These are phyloP conservation scores for Drosophila mojavensis DNA, from an alignment of 1,140 invertebrate species.

Conservation along the genomic window DNA sequence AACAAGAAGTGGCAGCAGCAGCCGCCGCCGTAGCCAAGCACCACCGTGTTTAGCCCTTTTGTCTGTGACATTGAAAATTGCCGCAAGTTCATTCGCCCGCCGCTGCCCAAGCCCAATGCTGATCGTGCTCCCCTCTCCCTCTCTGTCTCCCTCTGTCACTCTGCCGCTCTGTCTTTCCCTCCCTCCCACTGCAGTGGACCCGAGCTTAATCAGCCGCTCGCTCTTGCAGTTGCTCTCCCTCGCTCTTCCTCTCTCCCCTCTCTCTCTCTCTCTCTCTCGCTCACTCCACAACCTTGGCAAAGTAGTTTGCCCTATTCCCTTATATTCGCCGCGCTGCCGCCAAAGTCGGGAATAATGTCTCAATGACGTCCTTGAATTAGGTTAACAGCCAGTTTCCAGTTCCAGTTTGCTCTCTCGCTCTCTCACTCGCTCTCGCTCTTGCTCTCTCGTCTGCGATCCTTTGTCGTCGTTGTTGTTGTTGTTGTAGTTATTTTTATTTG, in stretches of 20 bases:
- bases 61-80: constrained; percentile 78
- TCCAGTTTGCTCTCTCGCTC: not conserved
- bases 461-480: constrained; percentile 50
- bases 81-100: constrained; percentile 74
- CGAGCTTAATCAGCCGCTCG: too few relatives aligned
- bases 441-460: constrained; percentile 39
- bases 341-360: constrained; percentile 71
- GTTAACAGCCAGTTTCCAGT: constrained; percentile 74
- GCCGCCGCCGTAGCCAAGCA: not conserved
- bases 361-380: constrained; percentile 84
- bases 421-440: not conserved
- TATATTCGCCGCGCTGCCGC: constrained; percentile 58
- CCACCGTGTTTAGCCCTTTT: constrained; percentile 28
- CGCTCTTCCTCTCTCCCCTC: not conserved
- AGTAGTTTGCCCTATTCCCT: constrained; percentile 84
- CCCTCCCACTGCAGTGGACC: not conserved
- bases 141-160: not conserved
- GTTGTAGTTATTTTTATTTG: constrained; percentile 61
- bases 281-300: constrained; percentile 71
- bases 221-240: too few relatives aligned
- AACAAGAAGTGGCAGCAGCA: constrained; percentile 6
- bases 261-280: not conserved
- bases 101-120: constrained; percentile 20
- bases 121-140: constrained; percentile 17
- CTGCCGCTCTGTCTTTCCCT: not conserved